Base-by-base conservation (phyloP, 2,888 invertebrate genomes). In the Lithosia quadra region DNA sequence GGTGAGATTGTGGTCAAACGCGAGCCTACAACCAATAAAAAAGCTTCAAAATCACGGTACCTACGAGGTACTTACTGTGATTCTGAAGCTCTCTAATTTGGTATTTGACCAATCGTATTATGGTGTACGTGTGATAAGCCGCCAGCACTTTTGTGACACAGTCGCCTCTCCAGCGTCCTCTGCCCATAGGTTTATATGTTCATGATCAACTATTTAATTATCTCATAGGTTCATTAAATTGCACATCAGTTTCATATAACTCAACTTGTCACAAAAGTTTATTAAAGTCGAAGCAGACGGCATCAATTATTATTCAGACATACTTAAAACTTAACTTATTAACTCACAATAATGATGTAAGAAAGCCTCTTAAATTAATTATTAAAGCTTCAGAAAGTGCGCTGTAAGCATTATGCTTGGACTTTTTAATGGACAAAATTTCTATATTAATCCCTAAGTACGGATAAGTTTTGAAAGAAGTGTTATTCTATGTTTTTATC, bases 401-500 rank as follows among this genome's bases (percentile, higher is more conserved):
- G 75, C 70, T 67, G 69, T 70, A 73, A 75, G 75, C 73, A 63
- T 72, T 75, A 75, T 74, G 68, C 22, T 43, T 59, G 33, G 74
- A 80, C 67, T 75, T 80, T 68, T 76, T 79, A 80, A 81, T 80
- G 82, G 80, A 73, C 69, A 68, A 79, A 77, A 76, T 79, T 80
- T 77, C 73, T 77, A 72, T 68, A 73, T 64, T 65, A 74, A 67
- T 36, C 67, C 59, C 69, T 67, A 72, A 71, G 72, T 60, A 71
- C 69, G n/a, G 34, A 63, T n/a, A 81, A 77, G 65, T 80, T 81
- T 75, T 63, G 53, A 60, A 69, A 67, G 75, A 68, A 63, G 58
- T 68, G 58, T 22, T 74, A 57, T 78, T 73, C 60, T 59, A 24
- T 43, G 56, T 22, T 53, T 22, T 55, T 53, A 33, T 22, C 61